These are phyloP conservation scores for Chromobotia macracanthus DNA, from an alignment of 2,797 vertebrate species.

Conservation along the genomic window DNA sequence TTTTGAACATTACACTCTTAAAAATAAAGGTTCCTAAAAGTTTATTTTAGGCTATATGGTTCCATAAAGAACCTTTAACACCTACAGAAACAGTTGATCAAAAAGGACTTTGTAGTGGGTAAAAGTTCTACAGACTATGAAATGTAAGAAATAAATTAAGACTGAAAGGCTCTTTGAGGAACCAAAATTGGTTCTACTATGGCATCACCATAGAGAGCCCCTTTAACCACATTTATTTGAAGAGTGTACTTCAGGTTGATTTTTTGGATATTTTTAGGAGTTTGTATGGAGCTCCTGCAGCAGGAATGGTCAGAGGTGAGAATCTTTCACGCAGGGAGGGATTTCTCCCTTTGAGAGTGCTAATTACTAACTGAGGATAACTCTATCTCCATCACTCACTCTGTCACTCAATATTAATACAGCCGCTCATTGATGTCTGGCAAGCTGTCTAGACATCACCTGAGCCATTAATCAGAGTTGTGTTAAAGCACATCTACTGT, in stretches of 20 bases:
- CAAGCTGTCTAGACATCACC: conserved; percentile 58
- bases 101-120: too few relatives aligned
- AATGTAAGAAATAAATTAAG: too few relatives aligned
- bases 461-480: conserved; percentile 56
- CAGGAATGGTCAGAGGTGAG: conserved; percentile 33
- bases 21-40: too few relatives aligned
- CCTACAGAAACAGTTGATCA: too few relatives aligned
- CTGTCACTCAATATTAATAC: conserved; percentile 60
- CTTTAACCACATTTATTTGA: too few relatives aligned
- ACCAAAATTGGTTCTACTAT: too few relatives aligned
- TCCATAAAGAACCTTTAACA: too few relatives aligned
- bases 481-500: conserved; percentile 38
- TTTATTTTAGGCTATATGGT: too few relatives aligned
- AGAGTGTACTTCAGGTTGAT: too few relatives aligned
- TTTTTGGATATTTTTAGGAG: conserved; percentile 12
- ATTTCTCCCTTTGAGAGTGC: conserved; percentile 55
- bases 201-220: too few relatives aligned
- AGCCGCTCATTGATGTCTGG: conserved; percentile 52
- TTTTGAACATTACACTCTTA: not conserved
- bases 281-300: conserved; percentile 6
- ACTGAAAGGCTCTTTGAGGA: too few relatives aligned
- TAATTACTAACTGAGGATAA: conserved; percentile 61
- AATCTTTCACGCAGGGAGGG: conserved; percentile 36
- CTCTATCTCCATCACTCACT: conserved; percentile 54
- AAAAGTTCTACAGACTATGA: too few relatives aligned